Base-by-base conservation (phyloP, 2,888 invertebrate species). In the Drosophila rubida region DNA sequence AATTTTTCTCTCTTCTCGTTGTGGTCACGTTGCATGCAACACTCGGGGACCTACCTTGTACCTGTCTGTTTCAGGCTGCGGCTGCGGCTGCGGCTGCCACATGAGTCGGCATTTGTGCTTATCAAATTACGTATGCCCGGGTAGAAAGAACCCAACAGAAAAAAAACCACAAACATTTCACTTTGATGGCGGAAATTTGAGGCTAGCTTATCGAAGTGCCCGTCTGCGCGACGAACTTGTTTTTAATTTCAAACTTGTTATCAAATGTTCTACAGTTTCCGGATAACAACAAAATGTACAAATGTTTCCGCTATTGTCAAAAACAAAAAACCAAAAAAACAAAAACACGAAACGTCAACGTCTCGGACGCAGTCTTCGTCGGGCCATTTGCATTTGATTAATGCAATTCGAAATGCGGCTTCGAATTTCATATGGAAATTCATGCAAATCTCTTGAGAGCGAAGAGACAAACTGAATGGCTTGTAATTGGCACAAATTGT, bases 1-100 rank as follows among this genome's bases (percentile, higher is more conserved):
- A 50, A 8, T 57, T 32, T 49, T 23, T 39, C 27, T 53, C 41
- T 23, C 42, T 50, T 62, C 60, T 62, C 65, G 48, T 72, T 60
- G 75, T 60, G 72, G 72, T 78, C 67, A 72, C 71, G 75, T 74
- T 78, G 74, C 69, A 74, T 74, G 75, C 73, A 74, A 74, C 73
- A 74, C 61, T 74, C 44, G 54, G 48, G 54, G 48, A 44, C 42
- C 32, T 27, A 37, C 35, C 57, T 61, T 74, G 69, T 74, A 72
- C 74, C 74, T 74, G 74, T 45, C 69, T 41, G 55, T 58, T 41
- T 32, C 53, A 48, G 55, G 22, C 49, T 55, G 63, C n/a, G 55
- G 55, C 75, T 69, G 75, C 75, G 55, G 22, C 49, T 55, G 63
- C n/a, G 55, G 55, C 75, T 69, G 75, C 75, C 75, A 69, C 75